phyloP scores from a whole-genome alignment of 2,888 invertebrate species.

The Priocnemis perturbator region DNA sequence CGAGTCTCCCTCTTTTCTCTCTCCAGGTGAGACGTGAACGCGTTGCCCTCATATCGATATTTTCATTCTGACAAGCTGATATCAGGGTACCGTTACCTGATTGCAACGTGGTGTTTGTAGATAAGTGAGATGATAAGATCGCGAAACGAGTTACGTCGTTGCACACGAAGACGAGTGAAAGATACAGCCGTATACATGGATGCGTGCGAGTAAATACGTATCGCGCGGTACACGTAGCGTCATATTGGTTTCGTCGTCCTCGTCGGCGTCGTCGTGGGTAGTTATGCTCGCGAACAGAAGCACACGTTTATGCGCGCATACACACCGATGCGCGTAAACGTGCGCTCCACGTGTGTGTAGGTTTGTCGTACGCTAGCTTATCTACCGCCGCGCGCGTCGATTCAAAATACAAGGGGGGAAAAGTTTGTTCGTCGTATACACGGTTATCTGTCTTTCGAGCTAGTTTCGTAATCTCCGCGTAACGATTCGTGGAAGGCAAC shows the following conservation, averaged over 20 bases:
- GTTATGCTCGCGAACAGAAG: no score
- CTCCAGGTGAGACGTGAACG: neutral
- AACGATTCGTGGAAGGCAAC: slow-evolving; percentile 28
- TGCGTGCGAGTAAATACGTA: no score
- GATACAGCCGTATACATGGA: slow-evolving; percentile 10
- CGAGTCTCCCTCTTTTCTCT: slow-evolving; percentile 2
- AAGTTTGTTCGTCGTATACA: slow-evolving; percentile 47
- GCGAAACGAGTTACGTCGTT: slow-evolving; percentile 39
- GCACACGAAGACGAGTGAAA: slow-evolving; percentile 28
- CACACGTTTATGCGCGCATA: slow-evolving; percentile 5
- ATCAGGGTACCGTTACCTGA: slow-evolving; percentile 43
- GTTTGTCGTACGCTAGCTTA: slow-evolving; percentile 27
- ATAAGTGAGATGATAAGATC: slow-evolving; percentile 49
- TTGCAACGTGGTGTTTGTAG: slow-evolving; percentile 37
- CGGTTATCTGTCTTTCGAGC: slow-evolving; percentile 40
- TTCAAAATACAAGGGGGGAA: slow-evolving; percentile 46
- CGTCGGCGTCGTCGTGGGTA: neutral
- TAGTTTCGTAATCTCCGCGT: slow-evolving; percentile 47
- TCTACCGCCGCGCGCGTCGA: slow-evolving; percentile 36
- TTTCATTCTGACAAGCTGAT: slow-evolving; percentile 32
- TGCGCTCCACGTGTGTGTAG: slow-evolving; percentile 20
- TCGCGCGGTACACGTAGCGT: neutral
- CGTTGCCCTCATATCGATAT: slow-evolving; percentile 40
- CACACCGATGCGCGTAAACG: slow-evolving; percentile 9
- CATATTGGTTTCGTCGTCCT: neutral